Evolutionary conservation across 2,797 vertebrate genomes (phyloP), one percentile per base, ranked within the genome.

Genomic region (Gouania willdenowi): DNA sequence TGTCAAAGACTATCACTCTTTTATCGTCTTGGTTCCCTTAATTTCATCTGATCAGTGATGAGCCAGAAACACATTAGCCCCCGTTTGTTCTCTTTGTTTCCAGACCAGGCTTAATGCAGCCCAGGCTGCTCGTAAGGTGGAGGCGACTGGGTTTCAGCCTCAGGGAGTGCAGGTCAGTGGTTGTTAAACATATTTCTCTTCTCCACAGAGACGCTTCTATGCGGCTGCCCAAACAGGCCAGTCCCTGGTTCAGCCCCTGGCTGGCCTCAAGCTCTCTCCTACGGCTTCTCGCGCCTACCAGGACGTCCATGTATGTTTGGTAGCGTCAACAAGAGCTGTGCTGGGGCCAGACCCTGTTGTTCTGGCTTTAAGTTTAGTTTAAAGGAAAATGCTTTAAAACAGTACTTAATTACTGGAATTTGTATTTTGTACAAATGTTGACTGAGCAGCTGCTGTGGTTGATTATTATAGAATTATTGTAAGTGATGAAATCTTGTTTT

Each of bases 71-170:
- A 45, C 46, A 10, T 46, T 33, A 42, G 10, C 38, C 28, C 46
- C 71, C 26, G 36, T 20, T 22, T 69, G 6, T 78, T 55, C 49
- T 70, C 27, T 82, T 19, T 65, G 42, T 74, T 75, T 82, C 43
- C 82, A 97, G 94, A 91, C 73, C 7, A 91, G 91, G 57, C 87
- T 95, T 81, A 97, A 94, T 20, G 93, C 92, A 6, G 91, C 94
- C 25, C 92, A 92, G 82, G 90, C 91, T 76, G 92, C 91, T 32
- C 86, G 82, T 67, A 95, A 90, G 79, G 70, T 75, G 53, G 77
- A 89, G 44, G 4, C 59, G 6, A 41, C 77, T 5, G 56, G 70
- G 57, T 80, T 85, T 31, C 83, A 77, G 3, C 90, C 90, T 2
- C 88, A 95, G 71, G 91, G 94, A 40, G 86, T 93, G 29, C 92